These are phyloP conservation scores for Galeruca laticollis DNA, from an alignment of 2,888 invertebrate species.

Conservation along the genomic window DNA sequence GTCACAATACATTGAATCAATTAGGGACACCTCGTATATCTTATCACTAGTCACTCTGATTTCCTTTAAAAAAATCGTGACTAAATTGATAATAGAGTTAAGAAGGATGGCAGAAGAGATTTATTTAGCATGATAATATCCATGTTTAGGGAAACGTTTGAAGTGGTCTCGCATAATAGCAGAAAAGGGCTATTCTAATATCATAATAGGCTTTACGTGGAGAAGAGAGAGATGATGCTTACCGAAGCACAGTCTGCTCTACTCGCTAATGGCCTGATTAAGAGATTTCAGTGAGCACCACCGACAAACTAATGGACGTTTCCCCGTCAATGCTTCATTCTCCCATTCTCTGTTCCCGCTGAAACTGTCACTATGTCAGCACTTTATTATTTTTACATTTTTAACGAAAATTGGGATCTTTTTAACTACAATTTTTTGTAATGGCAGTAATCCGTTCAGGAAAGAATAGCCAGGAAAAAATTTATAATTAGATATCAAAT, in stretches of 20 bases:
- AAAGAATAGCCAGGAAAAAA: background rate
- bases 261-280: slow-evolving; percentile 68
- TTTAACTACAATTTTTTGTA: background rate
- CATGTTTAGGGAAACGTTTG: slow-evolving; percentile 50
- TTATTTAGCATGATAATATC: slow-evolving; percentile 47
- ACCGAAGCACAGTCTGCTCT: slow-evolving; percentile 59
- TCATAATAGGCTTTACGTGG: slow-evolving; percentile 66
- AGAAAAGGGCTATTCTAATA: slow-evolving; percentile 64
- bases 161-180: slow-evolving; percentile 60
- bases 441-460: background rate
- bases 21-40: background rate
- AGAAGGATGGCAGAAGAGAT: slow-evolving; percentile 22
- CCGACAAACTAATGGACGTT: slow-evolving; percentile 61
- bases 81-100: background rate
- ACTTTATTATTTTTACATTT: slow-evolving; percentile 26
- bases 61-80: slow-evolving; percentile 2
- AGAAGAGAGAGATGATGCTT: slow-evolving; percentile 54
- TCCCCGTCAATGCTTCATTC: slow-evolving; percentile 45
- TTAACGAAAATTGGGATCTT: slow-evolving; percentile 16
- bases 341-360: background rate
- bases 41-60: background rate
- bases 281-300: slow-evolving; percentile 62
- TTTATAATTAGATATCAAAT: background rate
- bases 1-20: no score
- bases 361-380: slow-evolving; percentile 28